Evolutionary conservation across 1,140 invertebrate species (phyloP).

Genomic region (Melitaea cinxia): DNA sequence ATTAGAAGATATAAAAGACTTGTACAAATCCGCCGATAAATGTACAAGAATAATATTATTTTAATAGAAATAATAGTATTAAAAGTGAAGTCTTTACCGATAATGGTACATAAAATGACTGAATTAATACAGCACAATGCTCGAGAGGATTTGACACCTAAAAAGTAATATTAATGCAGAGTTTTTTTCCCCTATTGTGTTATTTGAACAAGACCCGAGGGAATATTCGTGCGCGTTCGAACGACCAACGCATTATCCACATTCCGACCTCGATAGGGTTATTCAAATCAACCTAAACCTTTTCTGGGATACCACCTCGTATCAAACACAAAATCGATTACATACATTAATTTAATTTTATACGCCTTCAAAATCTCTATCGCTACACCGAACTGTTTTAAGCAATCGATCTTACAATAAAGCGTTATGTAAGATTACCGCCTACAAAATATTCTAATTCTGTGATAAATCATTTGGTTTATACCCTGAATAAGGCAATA

Average conservation of each 20-base stretch:
- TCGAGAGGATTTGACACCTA: background rate
- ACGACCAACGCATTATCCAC: slow-evolving; percentile 50
- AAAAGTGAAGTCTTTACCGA: too few species aligned
- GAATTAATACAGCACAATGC: background rate
- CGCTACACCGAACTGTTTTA: background rate
- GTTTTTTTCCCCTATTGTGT: slow-evolving; percentile 27
- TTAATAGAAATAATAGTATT: too few species aligned
- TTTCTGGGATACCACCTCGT: slow-evolving; percentile 13
- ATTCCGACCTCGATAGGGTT: slow-evolving; percentile 50
- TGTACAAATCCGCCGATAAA: too few species aligned
- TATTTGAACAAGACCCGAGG: slow-evolving; percentile 33
- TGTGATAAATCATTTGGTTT: too few species aligned
- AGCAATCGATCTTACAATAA: too few species aligned
- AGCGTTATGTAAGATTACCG: too few species aligned
- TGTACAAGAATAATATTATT: too few species aligned
- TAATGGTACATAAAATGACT: too few species aligned
- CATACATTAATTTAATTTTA: slow-evolving; percentile 6
- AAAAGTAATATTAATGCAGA: background rate
- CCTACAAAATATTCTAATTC: too few species aligned
- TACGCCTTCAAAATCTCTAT: background rate
- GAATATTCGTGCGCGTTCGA: slow-evolving; percentile 47
- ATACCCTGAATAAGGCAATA: too few species aligned
- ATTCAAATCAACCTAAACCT: slow-evolving; percentile 57
- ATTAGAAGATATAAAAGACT: too few species aligned
- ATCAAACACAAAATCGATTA: background rate